phyloP scores from a whole-genome alignment of 92 coral and sea anemone genomes.

The Porites evermanni region DNA sequence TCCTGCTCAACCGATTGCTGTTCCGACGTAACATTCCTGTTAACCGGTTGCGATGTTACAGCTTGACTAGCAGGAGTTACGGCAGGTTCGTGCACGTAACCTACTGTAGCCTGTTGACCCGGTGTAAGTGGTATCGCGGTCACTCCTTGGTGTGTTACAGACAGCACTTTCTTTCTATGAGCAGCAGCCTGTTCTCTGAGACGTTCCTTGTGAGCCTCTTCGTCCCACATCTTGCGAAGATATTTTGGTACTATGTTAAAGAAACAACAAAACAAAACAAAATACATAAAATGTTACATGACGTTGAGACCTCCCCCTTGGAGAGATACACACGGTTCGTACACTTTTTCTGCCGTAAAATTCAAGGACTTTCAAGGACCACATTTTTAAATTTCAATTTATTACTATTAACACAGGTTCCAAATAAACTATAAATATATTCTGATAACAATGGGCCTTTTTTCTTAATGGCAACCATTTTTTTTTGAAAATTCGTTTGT shows the following conservation, averaged over 20 bases:
- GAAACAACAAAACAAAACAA: background rate
- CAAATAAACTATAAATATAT: too few species aligned
- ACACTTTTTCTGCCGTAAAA: too few species aligned
- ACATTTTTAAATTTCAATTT: too few species aligned
- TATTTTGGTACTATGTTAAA: constrained; percentile 15
- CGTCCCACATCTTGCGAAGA: constrained; percentile 15
- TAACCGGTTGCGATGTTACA: constrained; percentile 10
- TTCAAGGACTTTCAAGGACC: too few species aligned
- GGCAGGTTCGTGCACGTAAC: constrained; percentile 2
- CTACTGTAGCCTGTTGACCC: constrained; percentile 18
- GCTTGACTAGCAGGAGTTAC: background rate
- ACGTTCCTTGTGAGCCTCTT: background rate
- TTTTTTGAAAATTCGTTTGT: too few species aligned
- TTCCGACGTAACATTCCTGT: background rate
- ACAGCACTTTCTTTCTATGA: background rate
- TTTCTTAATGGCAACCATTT: too few species aligned
- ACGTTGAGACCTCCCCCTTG: too few species aligned
- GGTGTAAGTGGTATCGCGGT: constrained; percentile 35
- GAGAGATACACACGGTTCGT: too few species aligned
- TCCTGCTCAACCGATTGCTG: background rate
- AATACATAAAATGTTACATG: too few species aligned
- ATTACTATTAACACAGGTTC: too few species aligned
- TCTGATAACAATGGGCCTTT: too few species aligned
- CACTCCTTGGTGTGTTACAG: background rate
- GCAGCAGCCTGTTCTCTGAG: background rate